Evolutionary conservation across 2,797 vertebrate species (phyloP), one percentile per base, ranked within the genome.

Genomic region (Platyrinchus mystaceus): DNA sequence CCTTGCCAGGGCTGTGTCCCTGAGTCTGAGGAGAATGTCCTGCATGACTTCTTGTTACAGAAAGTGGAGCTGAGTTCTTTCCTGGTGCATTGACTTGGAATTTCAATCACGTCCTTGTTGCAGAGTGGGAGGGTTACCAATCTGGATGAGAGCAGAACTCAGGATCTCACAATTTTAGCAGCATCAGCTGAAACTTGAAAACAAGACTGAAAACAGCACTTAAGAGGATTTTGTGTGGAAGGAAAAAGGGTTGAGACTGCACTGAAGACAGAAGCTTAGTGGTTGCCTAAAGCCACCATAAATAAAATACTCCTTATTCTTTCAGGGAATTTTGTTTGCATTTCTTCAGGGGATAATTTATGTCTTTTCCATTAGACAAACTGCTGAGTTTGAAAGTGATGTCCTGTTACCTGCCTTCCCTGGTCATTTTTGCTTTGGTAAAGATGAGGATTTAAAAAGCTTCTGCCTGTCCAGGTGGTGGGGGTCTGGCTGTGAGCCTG

Each of bases 121-220:
- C 75, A 49, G 26, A 94, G 86, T 58, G 81, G 84, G 78, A 84
- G 81, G 32, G 62, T 52, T 62, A 47, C 6, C 21, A 93, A 89
- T 30, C 68, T 41, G 68, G 62, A 58, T 59, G 79, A 91, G 75
- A 95, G 90, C 92, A 78, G 89, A 94, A 89, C 79, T 69, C 68
- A 32, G 64, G 70, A 83, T 47, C 79, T 85, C 44, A 71, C 58
- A 10, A 47, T 90, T 94, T 89, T 55, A 92, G 91, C 92, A 94
- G 46, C 73, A 84, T 89, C 93, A 94, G 92, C 94, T 83, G 74
- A 79, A 78, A n/a, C n/a, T n/a, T n/a, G n/a, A n/a, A n/a, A n/a
- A 78, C 46, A 20, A 77, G 81, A 49, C 84, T 71, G 93, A 55
- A 89, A 78, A 34, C 62, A 53, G 66, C 47, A 7, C 93, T 94